Percentiles rank a stretch among this genome's conserved stretches.
These are phyloP conservation scores for Austrolebias charrua DNA, from an alignment of 2,797 vertebrate species.

Conservation along the genomic window DNA sequence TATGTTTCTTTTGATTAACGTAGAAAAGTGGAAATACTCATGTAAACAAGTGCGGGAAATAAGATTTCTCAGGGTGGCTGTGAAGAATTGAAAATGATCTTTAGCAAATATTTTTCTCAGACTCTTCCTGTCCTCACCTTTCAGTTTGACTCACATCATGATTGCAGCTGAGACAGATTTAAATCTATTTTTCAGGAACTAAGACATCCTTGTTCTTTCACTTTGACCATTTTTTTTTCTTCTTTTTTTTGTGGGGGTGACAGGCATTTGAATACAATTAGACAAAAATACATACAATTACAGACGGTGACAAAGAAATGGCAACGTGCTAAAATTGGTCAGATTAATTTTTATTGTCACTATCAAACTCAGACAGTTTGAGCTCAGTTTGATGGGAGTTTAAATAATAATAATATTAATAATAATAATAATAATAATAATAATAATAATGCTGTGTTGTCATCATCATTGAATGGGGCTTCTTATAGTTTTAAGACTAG, in stretches of 20 bases:
- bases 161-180: slow-evolving; percentile 47
- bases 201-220: slow-evolving; percentile 53
- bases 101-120: not conserved
- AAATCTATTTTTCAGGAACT: slow-evolving; percentile 50
- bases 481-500: slow-evolving; percentile 27
- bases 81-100: not conserved
- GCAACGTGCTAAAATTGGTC: slow-evolving; percentile 56
- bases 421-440: no score
- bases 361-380: slow-evolving; percentile 40
- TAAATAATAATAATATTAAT: no score
- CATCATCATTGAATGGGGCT: not conserved
- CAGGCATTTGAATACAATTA: slow-evolving; percentile 52
- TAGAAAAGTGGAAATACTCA: not conserved
- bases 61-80: not conserved
- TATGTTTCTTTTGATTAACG: slow-evolving; percentile 19
- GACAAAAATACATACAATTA: slow-evolving; percentile 57
- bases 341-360: slow-evolving; percentile 37
- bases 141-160: slow-evolving; percentile 44
- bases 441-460: no score
- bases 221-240: slow-evolving; percentile 57
- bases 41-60: slow-evolving; percentile 18
- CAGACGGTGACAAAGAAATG: slow-evolving; percentile 35
- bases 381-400: slow-evolving; percentile 23
- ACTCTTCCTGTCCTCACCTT: slow-evolving; percentile 21
- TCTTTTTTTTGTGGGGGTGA: slow-evolving; percentile 38